These are phyloP conservation scores for Gadus macrocephalus DNA, from an alignment of 2,113 vertebrate species.

Conservation along the genomic window DNA sequence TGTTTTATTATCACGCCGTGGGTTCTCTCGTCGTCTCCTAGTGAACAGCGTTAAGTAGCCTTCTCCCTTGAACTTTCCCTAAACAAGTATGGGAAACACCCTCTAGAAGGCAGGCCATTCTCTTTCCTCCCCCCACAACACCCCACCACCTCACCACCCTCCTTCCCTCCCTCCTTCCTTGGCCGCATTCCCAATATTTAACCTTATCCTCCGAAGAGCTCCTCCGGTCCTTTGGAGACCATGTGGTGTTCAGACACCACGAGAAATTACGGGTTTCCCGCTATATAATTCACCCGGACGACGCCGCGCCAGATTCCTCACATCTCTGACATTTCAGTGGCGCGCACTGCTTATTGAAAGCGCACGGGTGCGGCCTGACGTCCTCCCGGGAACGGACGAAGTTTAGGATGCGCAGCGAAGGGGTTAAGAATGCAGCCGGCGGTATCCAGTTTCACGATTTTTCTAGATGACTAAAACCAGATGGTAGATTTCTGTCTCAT, in stretches of 20 bases:
- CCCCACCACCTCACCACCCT: constrained; percentile 26
- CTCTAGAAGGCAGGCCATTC: constrained; percentile 12
- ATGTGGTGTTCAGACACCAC: too few species aligned
- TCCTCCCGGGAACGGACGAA: not conserved
- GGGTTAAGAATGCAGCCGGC: constrained; percentile 45
- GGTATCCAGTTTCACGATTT: constrained; percentile 68
- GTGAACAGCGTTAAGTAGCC: too few species aligned
- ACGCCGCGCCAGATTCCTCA: too few species aligned
- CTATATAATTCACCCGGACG: too few species aligned
- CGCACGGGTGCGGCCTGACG: not conserved
- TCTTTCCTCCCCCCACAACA: constrained; percentile 1
- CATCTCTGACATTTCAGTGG: too few species aligned
- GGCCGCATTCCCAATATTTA: not conserved
- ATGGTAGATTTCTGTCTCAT: constrained; percentile 32
- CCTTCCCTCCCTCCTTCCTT: constrained; percentile 31
- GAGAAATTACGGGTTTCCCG: too few species aligned
- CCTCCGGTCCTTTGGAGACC: too few species aligned
- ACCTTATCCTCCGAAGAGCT: too few species aligned
- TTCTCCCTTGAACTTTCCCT: too few species aligned
- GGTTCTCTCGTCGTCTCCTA: too few species aligned
- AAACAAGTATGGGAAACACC: constrained; percentile 30
- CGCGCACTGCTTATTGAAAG: not conserved
- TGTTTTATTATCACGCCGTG: not conserved
- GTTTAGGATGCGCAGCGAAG: constrained; percentile 25
- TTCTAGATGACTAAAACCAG: constrained; percentile 59